Conservation (phyloP, 2,113 vertebrate species). For the Turdus rufiventris region DNA sequence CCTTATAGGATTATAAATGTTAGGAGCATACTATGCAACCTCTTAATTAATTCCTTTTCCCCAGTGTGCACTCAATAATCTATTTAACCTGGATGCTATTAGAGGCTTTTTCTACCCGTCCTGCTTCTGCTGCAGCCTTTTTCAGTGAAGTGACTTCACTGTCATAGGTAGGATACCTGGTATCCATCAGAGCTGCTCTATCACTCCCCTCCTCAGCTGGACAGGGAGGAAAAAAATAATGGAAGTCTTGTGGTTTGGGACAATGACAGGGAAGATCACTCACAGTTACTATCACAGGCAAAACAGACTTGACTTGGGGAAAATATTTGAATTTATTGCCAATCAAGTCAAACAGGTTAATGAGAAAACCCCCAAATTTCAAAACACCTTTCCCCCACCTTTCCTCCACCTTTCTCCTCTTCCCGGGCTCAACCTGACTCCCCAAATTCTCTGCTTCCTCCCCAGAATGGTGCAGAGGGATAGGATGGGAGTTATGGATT, state of each 20-base stretch:
- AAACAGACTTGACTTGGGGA: fast-evolving
- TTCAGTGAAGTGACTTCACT: not conserved
- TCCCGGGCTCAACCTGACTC: not conserved
- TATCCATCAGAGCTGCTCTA: not conserved
- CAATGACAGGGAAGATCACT: fast-evolving
- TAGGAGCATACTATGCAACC: not conserved
- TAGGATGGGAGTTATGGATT: too few species aligned
- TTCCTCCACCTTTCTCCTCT: not conserved
- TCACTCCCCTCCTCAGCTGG: not conserved
- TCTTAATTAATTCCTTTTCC: not conserved
- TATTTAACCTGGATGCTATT: not conserved
- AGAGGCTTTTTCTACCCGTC: not conserved
- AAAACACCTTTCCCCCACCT: not conserved
- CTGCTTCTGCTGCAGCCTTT: not conserved
- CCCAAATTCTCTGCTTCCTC: not conserved
- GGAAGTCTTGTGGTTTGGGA: not conserved
- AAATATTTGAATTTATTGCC: not conserved
- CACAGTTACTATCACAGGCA: not conserved
- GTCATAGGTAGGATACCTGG: not conserved
- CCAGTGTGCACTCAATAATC: not conserved
- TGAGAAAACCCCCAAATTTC: not conserved
- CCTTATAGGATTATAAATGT: not conserved
- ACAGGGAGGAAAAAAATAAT: not conserved
- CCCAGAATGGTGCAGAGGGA: not conserved
- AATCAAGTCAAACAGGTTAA: not conserved